Percentiles rank a stretch among this genome's conserved stretches.
These are phyloP conservation scores for Picathartes gymnocephalus DNA, from an alignment of 2,113 vertebrate species.

Conservation along the genomic window DNA sequence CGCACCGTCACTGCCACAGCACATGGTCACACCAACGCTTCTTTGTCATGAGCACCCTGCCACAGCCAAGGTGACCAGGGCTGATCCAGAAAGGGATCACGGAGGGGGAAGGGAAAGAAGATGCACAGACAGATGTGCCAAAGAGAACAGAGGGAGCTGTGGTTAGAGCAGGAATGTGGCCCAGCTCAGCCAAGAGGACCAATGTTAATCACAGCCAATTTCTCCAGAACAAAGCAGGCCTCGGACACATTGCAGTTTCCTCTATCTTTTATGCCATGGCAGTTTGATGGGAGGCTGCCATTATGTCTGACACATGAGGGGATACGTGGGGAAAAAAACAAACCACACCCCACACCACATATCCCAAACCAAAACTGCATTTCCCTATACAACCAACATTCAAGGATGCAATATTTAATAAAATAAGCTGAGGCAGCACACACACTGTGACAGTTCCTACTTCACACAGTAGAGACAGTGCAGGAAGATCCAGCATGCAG, in stretches of 20 bases:
- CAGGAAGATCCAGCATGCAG: not conserved
- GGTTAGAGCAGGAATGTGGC: not conserved
- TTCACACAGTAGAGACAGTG: not conserved
- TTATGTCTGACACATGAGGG: not conserved
- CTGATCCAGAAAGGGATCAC: not conserved
- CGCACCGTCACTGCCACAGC: rapidly evolving
- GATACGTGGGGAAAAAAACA: not conserved
- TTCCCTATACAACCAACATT: not conserved
- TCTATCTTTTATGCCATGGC: not conserved
- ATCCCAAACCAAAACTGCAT: not conserved
- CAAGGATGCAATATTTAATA: not conserved
- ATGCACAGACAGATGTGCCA: not conserved
- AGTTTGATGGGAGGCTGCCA: not conserved
- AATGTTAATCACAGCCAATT: not conserved
- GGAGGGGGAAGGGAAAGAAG: not conserved
- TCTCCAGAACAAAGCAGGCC: not conserved
- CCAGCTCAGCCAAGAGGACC: not conserved
- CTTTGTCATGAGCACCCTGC: not conserved
- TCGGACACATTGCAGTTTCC: not conserved
- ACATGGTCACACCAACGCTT: not conserved
- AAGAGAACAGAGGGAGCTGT: not conserved
- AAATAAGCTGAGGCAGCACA: not conserved
- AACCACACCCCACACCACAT: not conserved
- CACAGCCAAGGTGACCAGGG: not conserved
- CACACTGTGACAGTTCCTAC: not conserved